phyloP scores from a whole-genome alignment of 2,113 vertebrate genomes.

The Mesocricetus auratus region DNA sequence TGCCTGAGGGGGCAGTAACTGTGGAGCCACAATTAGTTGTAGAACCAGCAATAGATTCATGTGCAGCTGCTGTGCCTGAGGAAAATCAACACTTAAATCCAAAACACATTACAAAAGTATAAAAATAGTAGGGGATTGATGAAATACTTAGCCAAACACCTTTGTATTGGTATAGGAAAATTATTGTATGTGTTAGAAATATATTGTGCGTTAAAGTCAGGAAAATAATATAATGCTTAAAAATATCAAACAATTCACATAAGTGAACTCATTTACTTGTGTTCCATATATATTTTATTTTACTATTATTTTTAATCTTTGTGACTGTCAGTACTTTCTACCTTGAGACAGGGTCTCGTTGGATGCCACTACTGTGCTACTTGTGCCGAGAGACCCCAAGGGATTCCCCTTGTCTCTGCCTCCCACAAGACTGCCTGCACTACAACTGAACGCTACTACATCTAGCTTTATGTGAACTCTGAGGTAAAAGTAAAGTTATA shows the following conservation, averaged over 20 bases:
- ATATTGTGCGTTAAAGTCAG: neutral
- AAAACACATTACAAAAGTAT: conserved; percentile 14
- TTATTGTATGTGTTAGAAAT: neutral
- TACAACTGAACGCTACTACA: neutral
- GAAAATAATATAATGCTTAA: conserved; percentile 37
- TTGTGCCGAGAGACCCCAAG: neutral
- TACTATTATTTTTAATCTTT: neutral
- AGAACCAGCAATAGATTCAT: neutral
- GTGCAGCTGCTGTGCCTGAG: neutral
- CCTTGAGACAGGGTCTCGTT: neutral
- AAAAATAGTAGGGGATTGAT: neutral
- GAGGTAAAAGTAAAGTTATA: neutral
- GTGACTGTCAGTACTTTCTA: no score
- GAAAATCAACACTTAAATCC: neutral
- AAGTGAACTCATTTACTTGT: neutral
- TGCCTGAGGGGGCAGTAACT: neutral
- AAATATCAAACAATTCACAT: conserved; percentile 27
- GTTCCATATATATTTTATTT: neutral
- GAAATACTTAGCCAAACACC: conserved; percentile 10
- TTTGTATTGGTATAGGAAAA: conserved; percentile 1
- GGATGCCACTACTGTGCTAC: neutral
- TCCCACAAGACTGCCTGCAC: neutral
- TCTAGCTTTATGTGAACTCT: neutral
- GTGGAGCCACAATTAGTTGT: neutral
- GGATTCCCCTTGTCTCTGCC: neutral